phyloP scores from a whole-genome alignment of 2,797 vertebrate species.

The Silurus lanzhouensis region DNA sequence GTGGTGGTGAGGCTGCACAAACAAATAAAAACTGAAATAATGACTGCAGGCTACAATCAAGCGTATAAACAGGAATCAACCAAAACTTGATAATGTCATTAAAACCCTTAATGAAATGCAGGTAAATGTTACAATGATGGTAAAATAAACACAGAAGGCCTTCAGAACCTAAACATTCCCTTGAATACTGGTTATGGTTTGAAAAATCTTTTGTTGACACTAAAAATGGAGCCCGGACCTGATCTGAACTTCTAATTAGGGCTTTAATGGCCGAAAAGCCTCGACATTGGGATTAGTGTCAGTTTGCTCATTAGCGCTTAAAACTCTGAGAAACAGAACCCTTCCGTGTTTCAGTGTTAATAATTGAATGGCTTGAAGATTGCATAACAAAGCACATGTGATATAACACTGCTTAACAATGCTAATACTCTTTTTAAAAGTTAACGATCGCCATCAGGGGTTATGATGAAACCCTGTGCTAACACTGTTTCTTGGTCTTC shows the following conservation, averaged over 20 bases:
- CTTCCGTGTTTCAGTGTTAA: too few species aligned
- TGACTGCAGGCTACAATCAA: slow-evolving; percentile 5
- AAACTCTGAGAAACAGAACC: too few species aligned
- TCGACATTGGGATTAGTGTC: background rate
- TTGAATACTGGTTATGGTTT: background rate
- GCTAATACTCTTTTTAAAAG: background rate
- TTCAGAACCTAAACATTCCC: background rate
- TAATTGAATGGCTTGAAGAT: background rate
- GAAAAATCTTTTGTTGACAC: background rate
- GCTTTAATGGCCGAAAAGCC: background rate
- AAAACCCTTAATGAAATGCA: background rate
- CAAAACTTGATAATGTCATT: background rate
- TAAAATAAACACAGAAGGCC: background rate
- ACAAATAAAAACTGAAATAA: background rate
- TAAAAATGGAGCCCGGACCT: background rate
- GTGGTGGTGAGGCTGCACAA: background rate
- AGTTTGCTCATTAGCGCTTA: background rate
- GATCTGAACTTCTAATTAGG: background rate
- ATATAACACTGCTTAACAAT: background rate
- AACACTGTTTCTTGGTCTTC: background rate
- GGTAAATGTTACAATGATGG: background rate
- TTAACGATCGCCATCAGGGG: background rate
- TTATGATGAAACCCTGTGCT: slow-evolving; percentile 5
- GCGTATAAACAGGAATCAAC: background rate
- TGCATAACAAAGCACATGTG: background rate